Conservation (phyloP, 2,888 invertebrate species). For the Plagiodera versicolora region DNA sequence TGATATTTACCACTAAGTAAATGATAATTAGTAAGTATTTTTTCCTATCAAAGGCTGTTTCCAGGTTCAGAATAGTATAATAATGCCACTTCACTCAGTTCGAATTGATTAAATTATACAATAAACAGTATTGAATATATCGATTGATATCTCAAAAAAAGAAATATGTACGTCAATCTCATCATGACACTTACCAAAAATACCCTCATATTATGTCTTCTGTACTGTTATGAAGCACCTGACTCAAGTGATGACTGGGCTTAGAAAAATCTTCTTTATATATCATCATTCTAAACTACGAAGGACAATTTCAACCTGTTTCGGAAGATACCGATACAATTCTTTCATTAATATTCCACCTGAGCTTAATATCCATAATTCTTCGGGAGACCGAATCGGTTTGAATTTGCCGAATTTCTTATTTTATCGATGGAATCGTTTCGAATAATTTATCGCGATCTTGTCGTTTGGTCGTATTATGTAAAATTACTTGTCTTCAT, state of each 20-base stretch:
- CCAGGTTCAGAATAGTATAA: too few relatives aligned
- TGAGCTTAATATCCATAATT: background rate
- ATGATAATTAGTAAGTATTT: too few relatives aligned
- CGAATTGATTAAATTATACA: too few relatives aligned
- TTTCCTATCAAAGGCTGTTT: too few relatives aligned
- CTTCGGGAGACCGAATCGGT: background rate
- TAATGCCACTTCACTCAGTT: too few relatives aligned
- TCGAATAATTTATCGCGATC: background rate
- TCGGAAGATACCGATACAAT: conserved; percentile 13
- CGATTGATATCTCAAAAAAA: too few relatives aligned
- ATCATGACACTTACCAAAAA: conserved; percentile 29
- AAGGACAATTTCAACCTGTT: conserved; percentile 22
- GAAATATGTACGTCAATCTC: background rate
- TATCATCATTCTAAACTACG: conserved; percentile 15
- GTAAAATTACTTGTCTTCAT: background rate
- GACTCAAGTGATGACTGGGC: conserved; percentile 25
- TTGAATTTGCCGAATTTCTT: background rate
- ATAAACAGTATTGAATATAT: too few relatives aligned
- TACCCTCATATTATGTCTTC: conserved; percentile 26
- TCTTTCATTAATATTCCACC: conserved; percentile 11
- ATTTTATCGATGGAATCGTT: background rate
- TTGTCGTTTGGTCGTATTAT: background rate
- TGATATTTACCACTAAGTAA: too few relatives aligned
- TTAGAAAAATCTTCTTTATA: conserved; percentile 18
- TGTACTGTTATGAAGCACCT: conserved; percentile 19